Evolutionary conservation across 2,888 invertebrate genomes (phyloP).

Genomic region (Aphodius sticticus): DNA sequence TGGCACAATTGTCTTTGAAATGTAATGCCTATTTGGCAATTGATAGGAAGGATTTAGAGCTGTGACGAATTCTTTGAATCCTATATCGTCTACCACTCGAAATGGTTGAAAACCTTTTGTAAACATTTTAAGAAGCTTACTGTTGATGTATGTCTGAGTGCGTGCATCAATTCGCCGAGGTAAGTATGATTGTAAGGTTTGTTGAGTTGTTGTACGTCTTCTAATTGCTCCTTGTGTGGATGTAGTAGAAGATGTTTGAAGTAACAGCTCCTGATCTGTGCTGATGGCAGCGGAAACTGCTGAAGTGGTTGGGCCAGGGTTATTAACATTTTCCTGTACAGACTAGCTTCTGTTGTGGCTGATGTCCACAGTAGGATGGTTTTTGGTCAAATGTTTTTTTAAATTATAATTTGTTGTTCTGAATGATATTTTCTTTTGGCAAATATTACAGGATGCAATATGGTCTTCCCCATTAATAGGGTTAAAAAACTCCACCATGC

Average conservation of each 20-base stretch:
- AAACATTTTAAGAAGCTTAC: neutral
- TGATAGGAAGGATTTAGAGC: conserved; percentile 4
- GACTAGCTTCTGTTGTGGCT: neutral
- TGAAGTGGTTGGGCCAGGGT: neutral
- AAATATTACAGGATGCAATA: neutral
- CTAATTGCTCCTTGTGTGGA: neutral
- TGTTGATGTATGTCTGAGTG: neutral
- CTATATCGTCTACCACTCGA: neutral
- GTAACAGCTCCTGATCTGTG: neutral
- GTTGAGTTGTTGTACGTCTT: neutral
- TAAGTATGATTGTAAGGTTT: neutral
- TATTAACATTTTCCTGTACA: neutral
- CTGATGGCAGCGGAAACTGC: neutral
- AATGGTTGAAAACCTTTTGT: neutral
- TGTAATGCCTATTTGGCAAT: neutral
- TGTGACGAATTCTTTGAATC: neutral
- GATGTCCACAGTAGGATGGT: neutral
- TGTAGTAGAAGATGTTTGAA: neutral
- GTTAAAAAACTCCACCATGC: neutral
- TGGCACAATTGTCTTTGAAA: neutral
- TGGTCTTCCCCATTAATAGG: neutral
- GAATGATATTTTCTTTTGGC: neutral
- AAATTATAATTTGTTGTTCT: neutral
- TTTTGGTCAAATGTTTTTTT: neutral
- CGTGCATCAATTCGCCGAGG: neutral